Conservation (phyloP, 2,113 vertebrate genomes). For the Athene noctua region DNA sequence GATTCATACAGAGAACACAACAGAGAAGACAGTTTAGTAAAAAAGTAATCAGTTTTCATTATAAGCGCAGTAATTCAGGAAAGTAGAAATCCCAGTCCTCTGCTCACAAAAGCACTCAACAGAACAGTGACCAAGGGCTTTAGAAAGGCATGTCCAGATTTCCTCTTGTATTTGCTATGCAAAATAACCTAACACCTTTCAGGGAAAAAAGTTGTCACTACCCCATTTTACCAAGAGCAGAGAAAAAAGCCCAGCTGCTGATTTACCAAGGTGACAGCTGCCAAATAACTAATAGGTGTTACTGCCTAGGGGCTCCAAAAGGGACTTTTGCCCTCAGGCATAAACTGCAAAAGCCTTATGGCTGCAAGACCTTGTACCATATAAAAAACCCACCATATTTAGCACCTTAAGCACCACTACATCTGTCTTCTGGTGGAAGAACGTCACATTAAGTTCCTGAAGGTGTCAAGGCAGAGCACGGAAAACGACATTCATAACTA, state of each 20-base stretch:
- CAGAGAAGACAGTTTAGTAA: neutral
- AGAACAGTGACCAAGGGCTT: fast-evolving
- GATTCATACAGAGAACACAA: neutral
- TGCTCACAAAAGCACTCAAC: neutral
- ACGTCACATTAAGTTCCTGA: neutral
- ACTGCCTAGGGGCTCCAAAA: neutral
- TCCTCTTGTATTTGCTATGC: neutral
- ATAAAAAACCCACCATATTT: neutral
- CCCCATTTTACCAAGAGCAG: neutral
- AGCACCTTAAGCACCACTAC: neutral
- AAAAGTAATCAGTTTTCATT: neutral
- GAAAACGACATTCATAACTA: neutral
- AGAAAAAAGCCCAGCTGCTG: neutral
- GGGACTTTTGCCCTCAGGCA: neutral
- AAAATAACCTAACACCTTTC: neutral
- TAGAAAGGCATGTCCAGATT: fast-evolving
- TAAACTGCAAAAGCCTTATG: neutral
- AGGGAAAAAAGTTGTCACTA: neutral
- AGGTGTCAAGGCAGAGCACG: neutral
- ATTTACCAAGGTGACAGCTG: neutral
- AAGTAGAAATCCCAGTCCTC: neutral
- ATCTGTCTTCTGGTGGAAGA: neutral
- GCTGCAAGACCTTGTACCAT: neutral
- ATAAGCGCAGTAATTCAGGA: neutral
- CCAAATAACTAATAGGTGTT: neutral